Evolutionary conservation across 2,113 vertebrate species (phyloP).

Genomic region (Numenius arquata): DNA sequence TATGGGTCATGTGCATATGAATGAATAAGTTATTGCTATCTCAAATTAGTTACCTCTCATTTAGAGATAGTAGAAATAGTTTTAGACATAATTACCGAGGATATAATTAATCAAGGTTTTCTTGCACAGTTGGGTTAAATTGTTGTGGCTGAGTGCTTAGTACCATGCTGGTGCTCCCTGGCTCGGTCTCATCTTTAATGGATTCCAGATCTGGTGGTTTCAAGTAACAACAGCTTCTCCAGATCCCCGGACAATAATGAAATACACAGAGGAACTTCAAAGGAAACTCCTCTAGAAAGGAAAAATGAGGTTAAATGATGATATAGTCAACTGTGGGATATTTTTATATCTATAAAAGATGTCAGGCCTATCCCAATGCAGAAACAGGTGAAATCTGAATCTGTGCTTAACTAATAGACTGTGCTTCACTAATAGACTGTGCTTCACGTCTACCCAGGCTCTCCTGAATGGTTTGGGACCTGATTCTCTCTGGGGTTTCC

Average conservation of each 20-base stretch:
- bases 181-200: slow-evolving; percentile 41
- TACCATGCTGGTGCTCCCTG: slow-evolving; percentile 17
- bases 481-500: neutral
- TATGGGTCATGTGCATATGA: neutral
- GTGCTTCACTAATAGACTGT: neutral
- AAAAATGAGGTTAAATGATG: slow-evolving; percentile 49
- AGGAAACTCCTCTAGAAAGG: slow-evolving; percentile 23
- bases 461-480: neutral
- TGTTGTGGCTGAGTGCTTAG: slow-evolving; percentile 14
- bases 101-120: slow-evolving; percentile 1
- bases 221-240: slow-evolving; percentile 63
- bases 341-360: slow-evolving; percentile 51
- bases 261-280: slow-evolving; percentile 67
- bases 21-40: neutral
- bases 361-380: neutral
- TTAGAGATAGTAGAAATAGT: neutral
- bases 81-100: neutral
- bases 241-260: slow-evolving; percentile 58
- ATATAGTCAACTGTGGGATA: slow-evolving; percentile 21
- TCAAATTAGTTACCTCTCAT: neutral
- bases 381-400: slow-evolving; percentile 67
- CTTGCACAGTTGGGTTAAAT: slow-evolving; percentile 17
- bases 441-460: neutral
- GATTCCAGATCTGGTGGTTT: slow-evolving; percentile 64
- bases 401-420: neutral